Conservation (phyloP, 2,797 vertebrate species). For the Buphagus erythrorhynchus region DNA sequence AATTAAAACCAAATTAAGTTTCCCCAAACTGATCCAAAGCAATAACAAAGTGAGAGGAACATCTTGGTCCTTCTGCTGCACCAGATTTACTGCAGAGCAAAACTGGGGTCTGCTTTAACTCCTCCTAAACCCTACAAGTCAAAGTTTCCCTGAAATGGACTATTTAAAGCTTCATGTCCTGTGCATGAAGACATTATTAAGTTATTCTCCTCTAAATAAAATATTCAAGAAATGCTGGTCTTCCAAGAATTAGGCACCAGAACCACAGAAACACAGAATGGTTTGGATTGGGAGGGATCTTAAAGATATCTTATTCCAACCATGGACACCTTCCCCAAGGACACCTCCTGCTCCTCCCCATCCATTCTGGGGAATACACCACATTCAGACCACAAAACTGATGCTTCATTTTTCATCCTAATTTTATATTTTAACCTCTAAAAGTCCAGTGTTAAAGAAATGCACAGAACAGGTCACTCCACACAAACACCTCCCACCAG, state of each 20-base stretch:
- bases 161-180: background rate
- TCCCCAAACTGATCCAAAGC: background rate
- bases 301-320: background rate
- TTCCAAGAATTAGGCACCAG: background rate
- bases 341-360: background rate
- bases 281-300: background rate
- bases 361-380: background rate
- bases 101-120: background rate
- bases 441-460: background rate
- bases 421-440: background rate
- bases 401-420: background rate
- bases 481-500: rapidly evolving
- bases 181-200: background rate
- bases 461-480: background rate
- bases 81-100: background rate
- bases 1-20: background rate
- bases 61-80: background rate
- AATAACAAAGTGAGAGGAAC: background rate
- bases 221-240: background rate
- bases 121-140: background rate
- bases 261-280: background rate
- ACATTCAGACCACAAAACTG: background rate
- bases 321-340: background rate
- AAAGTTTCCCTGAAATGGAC: background rate
- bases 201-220: background rate